Evolutionary conservation across 2,797 vertebrate species (phyloP).

Genomic region (Steatocranus sp.): DNA sequence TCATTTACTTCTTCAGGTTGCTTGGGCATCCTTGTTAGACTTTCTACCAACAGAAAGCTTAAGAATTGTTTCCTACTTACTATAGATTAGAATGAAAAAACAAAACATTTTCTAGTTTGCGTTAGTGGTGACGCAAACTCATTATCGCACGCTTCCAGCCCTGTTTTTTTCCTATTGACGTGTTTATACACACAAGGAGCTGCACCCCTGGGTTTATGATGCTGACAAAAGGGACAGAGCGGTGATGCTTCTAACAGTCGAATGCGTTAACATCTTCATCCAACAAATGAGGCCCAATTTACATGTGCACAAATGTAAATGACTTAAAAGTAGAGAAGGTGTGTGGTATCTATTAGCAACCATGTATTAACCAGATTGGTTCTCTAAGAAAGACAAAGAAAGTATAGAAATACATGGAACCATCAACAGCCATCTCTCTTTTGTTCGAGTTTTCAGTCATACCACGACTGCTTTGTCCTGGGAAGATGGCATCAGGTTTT

Average conservation of each 20-base stretch:
- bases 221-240: not conserved
- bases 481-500: not conserved
- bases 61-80: not conserved
- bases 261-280: not conserved
- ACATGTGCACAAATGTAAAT: not conserved
- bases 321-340: not conserved
- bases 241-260: not conserved
- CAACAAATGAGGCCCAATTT: not conserved
- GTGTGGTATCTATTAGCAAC: not conserved
- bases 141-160: not conserved
- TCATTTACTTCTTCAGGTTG: not conserved
- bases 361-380: not conserved
- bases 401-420: not conserved
- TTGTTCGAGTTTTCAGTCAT: not conserved
- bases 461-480: not conserved
- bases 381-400: not conserved
- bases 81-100: not conserved
- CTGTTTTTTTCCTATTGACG: not conserved
- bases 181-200: not conserved
- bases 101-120: not conserved
- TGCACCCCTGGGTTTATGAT: not conserved
- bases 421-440: not conserved
- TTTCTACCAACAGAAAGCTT: not conserved
- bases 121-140: not conserved
- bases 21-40: not conserved